phyloP scores from a whole-genome alignment of 2,113 vertebrate genomes.

The Oxyruncus cristatus region DNA sequence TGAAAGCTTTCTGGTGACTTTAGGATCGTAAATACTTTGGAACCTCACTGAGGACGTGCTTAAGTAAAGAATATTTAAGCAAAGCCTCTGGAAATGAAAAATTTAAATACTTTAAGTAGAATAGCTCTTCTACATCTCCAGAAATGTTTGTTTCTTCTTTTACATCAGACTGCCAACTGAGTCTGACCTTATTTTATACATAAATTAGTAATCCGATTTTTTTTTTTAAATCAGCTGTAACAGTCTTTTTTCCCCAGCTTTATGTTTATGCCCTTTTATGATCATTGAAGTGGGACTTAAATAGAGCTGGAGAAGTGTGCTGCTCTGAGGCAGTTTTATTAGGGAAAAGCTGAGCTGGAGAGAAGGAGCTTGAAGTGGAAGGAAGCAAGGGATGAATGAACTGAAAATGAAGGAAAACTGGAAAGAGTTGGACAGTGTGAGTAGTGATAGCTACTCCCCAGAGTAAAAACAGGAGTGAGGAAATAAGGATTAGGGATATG shows the following conservation, averaged over 20 bases:
- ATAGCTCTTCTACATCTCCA: neutral
- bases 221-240: neutral
- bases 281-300: neutral
- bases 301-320: neutral
- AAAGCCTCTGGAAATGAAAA: constrained; percentile 3
- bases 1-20: neutral
- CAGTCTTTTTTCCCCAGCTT: neutral
- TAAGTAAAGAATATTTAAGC: neutral
- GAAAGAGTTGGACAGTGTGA: neutral
- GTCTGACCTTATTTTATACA: neutral
- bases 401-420: constrained; percentile 19
- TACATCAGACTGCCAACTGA: neutral
- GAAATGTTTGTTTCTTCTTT: constrained; percentile 6
- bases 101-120: neutral
- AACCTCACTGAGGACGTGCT: neutral
- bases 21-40: neutral
- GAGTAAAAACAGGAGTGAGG: neutral
- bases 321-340: neutral
- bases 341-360: neutral
- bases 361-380: constrained; percentile 2
- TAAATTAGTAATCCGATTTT: neutral
- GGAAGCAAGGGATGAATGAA: constrained; percentile 1
- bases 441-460: neutral
- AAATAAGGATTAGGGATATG: neutral
- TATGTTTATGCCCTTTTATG: constrained; percentile 12